Evolutionary conservation across 2,888 invertebrate species (phyloP), one percentile per base, ranked within the genome.

Genomic region (Mythimna impura): DNA sequence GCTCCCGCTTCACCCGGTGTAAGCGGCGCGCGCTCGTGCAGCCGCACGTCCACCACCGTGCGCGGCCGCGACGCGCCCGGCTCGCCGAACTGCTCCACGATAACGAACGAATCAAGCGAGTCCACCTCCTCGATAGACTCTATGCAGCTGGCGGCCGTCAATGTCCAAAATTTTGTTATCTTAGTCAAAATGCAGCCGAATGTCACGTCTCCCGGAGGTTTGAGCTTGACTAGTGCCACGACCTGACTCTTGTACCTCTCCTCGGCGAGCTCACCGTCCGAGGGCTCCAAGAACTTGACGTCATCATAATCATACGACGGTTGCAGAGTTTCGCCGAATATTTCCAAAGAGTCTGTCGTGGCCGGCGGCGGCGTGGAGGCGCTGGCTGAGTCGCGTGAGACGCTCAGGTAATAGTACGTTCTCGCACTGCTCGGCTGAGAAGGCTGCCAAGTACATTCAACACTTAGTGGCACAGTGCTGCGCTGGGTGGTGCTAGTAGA

Each of bases 121-220:
- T 94, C 93, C 47, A 91, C 88, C 76, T 95, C 94, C 76, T 95
- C 94, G 30, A 94, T 89, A 1, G 94, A 88, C 71, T 94, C 93
- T 47, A 95, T 88, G 80, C 95, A 95, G 78, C 94, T 95, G 20
- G 95, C 95, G 0, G 95, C 92, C 3, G 95, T 95, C 66, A 95
- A 72, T 34, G 90, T 87, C 93, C 95, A 95, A 71, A 85, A 85
- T 14, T 84, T 78, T 20, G 89, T 87, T 25, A 96, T 80, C n/a
- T 92, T 87, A 3, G 94, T 93, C 57, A 94, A 86, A 4, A 91
- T 91, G 80, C 95, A 96, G 4, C 94, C 95, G 74, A 94, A 94
- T 36, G 88, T 91, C 8, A 91, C 65, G 43, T 91, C 91, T n/a
- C 83, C 81, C 2, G 87, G 88, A 5, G 92, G 91, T 34, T 87